phyloP scores from a whole-genome alignment of 2,888 invertebrate species.

The Netelia melanura region DNA sequence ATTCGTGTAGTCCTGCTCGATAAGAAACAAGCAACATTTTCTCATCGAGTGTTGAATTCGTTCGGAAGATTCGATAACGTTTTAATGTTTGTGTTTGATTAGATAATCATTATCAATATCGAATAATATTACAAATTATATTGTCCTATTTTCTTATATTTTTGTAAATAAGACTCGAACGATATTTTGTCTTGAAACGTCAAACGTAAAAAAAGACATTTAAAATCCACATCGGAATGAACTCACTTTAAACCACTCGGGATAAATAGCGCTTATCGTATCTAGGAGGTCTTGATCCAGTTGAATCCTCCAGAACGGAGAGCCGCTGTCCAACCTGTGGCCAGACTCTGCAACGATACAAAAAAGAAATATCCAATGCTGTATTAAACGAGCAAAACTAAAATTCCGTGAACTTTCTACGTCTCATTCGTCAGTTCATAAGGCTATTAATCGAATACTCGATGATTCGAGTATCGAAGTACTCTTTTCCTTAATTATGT shows the following conservation, averaged over 20 bases:
- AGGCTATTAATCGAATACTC: constrained; percentile 48
- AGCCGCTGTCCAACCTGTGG: constrained; percentile 89
- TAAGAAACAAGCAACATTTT: constrained; percentile 46
- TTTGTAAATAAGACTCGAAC: not conserved
- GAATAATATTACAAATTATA: not conserved
- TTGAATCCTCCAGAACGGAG: constrained; percentile 96
- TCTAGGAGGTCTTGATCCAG: constrained; percentile 96
- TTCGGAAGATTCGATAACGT: not conserved
- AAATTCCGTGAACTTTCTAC: constrained; percentile 27
- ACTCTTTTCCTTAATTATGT: constrained; percentile 7
- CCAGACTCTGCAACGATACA: constrained; percentile 89
- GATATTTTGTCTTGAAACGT: not conserved
- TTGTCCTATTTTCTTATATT: not conserved
- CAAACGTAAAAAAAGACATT: not conserved
- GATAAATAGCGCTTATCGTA: constrained; percentile 96
- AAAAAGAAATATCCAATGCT: constrained; percentile 57
- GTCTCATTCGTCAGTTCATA: constrained; percentile 31
- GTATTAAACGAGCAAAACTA: constrained; percentile 18
- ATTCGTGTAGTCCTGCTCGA: constrained; percentile 82
- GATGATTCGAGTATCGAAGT: not conserved
- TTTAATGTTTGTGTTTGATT: not conserved
- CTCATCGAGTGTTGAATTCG: not conserved
- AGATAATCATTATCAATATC: constrained; percentile 6
- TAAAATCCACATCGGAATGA: constrained; percentile 28
- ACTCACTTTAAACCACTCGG: constrained; percentile 94